phyloP scores from a whole-genome alignment of 2,113 vertebrate genomes.

The Phylloscopus trochiloides region DNA sequence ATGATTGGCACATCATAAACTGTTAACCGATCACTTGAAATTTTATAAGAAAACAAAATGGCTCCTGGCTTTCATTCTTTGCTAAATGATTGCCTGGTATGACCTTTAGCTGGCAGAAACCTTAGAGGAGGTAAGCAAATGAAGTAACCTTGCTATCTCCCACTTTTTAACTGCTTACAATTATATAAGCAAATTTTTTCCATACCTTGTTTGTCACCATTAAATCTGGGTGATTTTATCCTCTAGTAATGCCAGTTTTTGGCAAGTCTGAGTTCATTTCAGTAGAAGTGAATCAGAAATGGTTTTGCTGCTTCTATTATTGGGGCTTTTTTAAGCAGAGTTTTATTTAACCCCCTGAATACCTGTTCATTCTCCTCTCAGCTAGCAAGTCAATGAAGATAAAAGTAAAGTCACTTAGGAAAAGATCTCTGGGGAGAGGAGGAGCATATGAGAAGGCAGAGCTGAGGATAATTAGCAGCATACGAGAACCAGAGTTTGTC shows the following conservation, averaged over 20 bases:
- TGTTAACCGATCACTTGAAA: background rate
- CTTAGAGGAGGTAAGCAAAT: background rate
- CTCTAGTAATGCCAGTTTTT: background rate
- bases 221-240: background rate
- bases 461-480: slow-evolving; percentile 4
- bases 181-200: background rate
- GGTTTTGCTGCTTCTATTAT: background rate
- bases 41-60: background rate
- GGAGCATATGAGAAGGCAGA: background rate
- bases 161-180: background rate
- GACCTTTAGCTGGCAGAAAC: background rate
- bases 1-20: background rate
- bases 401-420: background rate
- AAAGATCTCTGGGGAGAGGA: background rate
- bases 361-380: background rate
- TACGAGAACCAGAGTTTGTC: slow-evolving; percentile 3
- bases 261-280: background rate
- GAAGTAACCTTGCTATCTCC: background rate
- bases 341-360: background rate
- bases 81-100: background rate
- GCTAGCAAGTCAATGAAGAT: background rate
- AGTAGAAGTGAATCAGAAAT: background rate
- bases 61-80: background rate
- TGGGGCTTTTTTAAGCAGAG: background rate
- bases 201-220: background rate